phyloP scores from a whole-genome alignment of 1,140 invertebrate genomes.

The Diabrotica undecimpunctata region DNA sequence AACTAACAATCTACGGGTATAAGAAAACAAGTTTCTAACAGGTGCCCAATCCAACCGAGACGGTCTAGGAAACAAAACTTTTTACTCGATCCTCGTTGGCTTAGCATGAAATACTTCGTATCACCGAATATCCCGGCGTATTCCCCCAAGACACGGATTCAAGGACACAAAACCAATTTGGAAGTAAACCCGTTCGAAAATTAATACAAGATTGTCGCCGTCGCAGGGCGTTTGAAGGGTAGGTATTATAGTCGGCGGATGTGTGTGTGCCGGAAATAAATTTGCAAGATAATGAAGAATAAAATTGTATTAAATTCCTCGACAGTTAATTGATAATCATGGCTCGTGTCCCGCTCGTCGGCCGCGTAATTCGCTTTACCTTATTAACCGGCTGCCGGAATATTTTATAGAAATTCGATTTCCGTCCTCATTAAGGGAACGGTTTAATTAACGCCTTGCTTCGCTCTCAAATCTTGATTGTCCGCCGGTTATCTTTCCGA shows the following conservation, averaged over 20 bases:
- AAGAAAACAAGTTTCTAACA: no score
- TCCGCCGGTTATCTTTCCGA: no score
- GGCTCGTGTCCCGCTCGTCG: constrained; percentile 4
- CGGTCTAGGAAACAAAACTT: no score
- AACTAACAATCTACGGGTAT: no score
- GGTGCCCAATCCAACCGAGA: no score
- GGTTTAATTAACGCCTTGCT: constrained; percentile 3
- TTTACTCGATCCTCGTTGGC: no score
- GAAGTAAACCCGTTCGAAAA: constrained; percentile 12
- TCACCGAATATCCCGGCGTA: neutral
- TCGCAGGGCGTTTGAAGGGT: no score
- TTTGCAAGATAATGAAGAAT: constrained; percentile 16
- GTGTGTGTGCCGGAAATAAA: constrained; percentile 13
- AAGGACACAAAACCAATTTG: constrained; percentile 13
- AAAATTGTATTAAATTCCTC: constrained; percentile 16
- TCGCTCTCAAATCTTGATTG: no score
- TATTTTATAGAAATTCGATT: constrained; percentile 17
- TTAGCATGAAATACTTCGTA: no score
- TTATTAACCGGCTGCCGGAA: constrained; percentile 9
- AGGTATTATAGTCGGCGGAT: neutral
- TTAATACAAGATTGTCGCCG: constrained; percentile 10
- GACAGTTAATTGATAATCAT: constrained; percentile 15
- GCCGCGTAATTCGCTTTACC: constrained; percentile 11
- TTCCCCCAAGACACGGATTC: neutral
- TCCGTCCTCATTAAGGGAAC: constrained; percentile 11